Evolutionary conservation across 2,888 invertebrate genomes (phyloP), one percentile per base, ranked within the genome.

Genomic region (Stenodema calcarata): DNA sequence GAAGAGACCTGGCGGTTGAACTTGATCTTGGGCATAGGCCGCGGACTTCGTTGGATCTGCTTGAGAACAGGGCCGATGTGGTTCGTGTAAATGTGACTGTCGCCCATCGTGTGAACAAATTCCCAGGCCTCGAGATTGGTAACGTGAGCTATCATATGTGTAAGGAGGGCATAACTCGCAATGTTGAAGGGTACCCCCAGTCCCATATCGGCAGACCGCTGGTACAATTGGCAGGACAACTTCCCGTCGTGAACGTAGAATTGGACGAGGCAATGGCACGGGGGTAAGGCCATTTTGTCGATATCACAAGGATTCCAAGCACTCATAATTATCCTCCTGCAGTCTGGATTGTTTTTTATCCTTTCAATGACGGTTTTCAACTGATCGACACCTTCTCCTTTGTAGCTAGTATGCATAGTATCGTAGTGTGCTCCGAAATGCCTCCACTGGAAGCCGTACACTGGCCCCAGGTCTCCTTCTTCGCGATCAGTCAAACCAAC

Each of bases 151-250:
- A 99, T 95, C 98, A 99, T 98, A 90, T 95, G 95, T 1, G 98
- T 98, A 2, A 99, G 93, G 41, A 99, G 91, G 0, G 99, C 94
- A 92, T 99, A 99, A 89, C 98, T 98, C 79, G 99, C 99, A 89
- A 99, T 98, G 91, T 99, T 99, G 91, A 99, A 99, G 14, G 99
- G 99, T 0, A 99, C 98, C n/a, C 99, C 99, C 0, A 99, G 93
- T 1, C 98, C 98, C 95, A 99, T 97, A 91, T 99, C 99, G 9
- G 98, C 99, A 89, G 98, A 98, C 89, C 99, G 93, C 91, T 99
- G 99, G 91, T 99, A 99, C 89, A 99, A 91, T 89, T 97, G 95
- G 90, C 98, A 98, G 0, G 97, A 97, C 0, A 99, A 92, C 91
- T 96, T 96, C 0, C 94, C 95, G 89, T 94, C 92, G 0, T 95